Percentiles rank a stretch among this genome's conserved stretches.
These are phyloP conservation scores for Nysson spinosus DNA, from an alignment of 2,888 invertebrate genomes.

Conservation along the genomic window DNA sequence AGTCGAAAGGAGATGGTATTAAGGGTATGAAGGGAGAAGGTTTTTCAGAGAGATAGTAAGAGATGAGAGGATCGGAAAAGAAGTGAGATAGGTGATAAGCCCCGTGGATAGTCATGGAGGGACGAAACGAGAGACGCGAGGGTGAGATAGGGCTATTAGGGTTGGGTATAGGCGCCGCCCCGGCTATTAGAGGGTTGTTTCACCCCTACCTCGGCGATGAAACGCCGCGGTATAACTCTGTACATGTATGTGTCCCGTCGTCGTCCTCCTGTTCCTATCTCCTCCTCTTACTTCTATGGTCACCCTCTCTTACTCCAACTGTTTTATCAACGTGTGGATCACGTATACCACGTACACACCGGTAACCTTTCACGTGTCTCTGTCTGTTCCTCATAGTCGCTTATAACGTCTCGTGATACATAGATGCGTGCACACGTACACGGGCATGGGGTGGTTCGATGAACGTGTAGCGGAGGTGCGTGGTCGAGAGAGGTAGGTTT, in stretches of 20 bases:
- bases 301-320: conserved; percentile 23
- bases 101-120: conserved; percentile 57
- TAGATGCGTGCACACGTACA: conserved; percentile 32
- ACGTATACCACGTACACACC: conserved; percentile 16
- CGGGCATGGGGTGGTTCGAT: conserved; percentile 27
- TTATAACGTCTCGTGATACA: conserved; percentile 16
- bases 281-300: conserved; percentile 8
- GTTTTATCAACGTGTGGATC: conserved; percentile 49
- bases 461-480: conserved; percentile 48
- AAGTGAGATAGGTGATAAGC: conserved; percentile 54
- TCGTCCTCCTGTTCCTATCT: conserved; percentile 25
- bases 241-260: conserved; percentile 34
- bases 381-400: conserved; percentile 41
- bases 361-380: conserved; percentile 16
- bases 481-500: conserved; percentile 67
- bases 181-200: conserved; percentile 77
- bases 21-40: conserved; percentile 40
- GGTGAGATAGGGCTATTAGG: conserved; percentile 77
- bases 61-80: conserved; percentile 31
- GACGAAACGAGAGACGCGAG: conserved; percentile 62
- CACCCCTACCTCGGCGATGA: conserved; percentile 61
- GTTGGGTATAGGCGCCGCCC: conserved; percentile 77
- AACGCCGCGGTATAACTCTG: conserved; percentile 45
- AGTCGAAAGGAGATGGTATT: conserved; percentile 31
- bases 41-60: conserved; percentile 47